Conservation (phyloP, 2,888 invertebrate species). For the Platerodrilus igneus region DNA sequence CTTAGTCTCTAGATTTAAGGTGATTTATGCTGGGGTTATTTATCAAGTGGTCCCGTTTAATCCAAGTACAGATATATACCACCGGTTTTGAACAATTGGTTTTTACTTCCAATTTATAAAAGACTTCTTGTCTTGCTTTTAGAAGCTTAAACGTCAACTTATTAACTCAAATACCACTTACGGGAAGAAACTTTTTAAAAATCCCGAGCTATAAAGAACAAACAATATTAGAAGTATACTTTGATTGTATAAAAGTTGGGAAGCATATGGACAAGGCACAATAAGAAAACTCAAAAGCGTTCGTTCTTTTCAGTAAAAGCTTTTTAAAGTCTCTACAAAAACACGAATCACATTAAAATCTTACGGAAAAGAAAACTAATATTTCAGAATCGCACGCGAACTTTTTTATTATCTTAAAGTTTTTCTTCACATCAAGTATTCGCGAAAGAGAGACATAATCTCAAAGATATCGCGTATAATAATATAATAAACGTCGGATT, state of each 20-base stretch:
- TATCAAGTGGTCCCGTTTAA: constrained; percentile 24
- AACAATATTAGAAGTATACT: constrained; percentile 32
- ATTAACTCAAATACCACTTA: constrained; percentile 4
- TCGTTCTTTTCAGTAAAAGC: constrained; percentile 20
- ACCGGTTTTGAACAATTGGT: too few relatives aligned
- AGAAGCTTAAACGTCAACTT: too few relatives aligned
- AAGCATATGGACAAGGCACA: constrained; percentile 34
- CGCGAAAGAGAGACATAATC: constrained; percentile 18
- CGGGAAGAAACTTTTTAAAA: constrained; percentile 9
- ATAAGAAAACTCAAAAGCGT: constrained; percentile 19
- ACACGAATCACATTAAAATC: constrained; percentile 33
- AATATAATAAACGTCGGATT: too few relatives aligned
- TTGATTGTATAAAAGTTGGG: constrained; percentile 35
- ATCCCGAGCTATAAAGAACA: constrained; percentile 13
- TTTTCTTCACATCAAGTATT: too few relatives aligned
- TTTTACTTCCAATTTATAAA: too few relatives aligned
- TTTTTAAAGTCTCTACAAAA: constrained; percentile 25
- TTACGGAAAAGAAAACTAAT: constrained; percentile 34
- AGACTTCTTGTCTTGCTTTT: too few relatives aligned
- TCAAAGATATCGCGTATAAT: too few relatives aligned
- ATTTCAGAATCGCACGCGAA: constrained; percentile 32
- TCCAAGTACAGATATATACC: constrained; percentile 24
- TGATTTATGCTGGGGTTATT: constrained; percentile 25
- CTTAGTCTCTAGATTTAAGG: constrained; percentile 26
- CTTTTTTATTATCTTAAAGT: constrained; percentile 30